Base-by-base conservation (phyloP, 1,140 invertebrate genomes). In the Zaprionus tsacasi region DNA sequence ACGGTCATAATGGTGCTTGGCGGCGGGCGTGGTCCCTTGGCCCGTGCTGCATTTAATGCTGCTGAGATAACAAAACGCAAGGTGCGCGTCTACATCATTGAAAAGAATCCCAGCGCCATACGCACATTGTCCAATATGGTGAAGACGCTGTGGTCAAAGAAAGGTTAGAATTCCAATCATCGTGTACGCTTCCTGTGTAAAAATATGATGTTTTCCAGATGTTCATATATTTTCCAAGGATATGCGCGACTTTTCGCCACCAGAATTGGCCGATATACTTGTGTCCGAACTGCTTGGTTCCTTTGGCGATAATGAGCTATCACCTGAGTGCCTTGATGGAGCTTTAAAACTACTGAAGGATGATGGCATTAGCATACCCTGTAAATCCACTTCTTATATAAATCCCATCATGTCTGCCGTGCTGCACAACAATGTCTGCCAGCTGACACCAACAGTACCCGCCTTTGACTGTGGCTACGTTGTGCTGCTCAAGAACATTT, bases 241-340 rank as follows among this genome's bases (percentile, higher is more conserved):
- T 93, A 99, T 99, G 98, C 94, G 99, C 81, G 94, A 96, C 8
- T 98, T 97, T 94, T 93, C 95, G 56, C 94, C 96, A 6, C 95
- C 97, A 0, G 96, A 97, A 82, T 95, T 96, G 86, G 98, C 98
- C 1, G 99, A 99, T 93, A 98, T 99, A 73, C 93, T 99, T 35
- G 96, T 99, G 1, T 99, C 98, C 10, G 99, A 99, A 94, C 93
- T 99, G 15, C 94, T 99, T 8, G 96, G 99, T 6, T 99, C 99
- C 10, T 99, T 99, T 94, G 98, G 98, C 17, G 99, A 99, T 92
- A 99, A 99, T 93, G 99, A 99, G 94, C 94, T 99, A 1, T 99
- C 98, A 1, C 99, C 99, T 0, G 99, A 99, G 93, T 99, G 99
- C 93, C 94, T 99, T 12, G 98, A 99, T 94, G 98, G 98, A 6